Percentiles rank a stretch among this genome's conserved stretches.
phyloP scores from a whole-genome alignment of 2,113 vertebrate species.

The Pogona vitticeps region DNA sequence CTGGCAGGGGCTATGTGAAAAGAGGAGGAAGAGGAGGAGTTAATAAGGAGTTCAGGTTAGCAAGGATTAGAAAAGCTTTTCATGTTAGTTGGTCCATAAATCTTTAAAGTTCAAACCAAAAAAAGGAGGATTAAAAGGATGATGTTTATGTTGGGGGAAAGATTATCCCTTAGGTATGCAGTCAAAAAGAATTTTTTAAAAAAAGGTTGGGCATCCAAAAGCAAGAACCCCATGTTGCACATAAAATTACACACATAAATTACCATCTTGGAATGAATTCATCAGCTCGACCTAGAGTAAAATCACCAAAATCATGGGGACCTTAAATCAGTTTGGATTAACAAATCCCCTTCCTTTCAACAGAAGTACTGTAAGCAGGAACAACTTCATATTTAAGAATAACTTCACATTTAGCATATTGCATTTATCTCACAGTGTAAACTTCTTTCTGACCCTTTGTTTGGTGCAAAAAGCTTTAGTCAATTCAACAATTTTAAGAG shows the following conservation, averaged over 20 bases:
- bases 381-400: too few relatives aligned
- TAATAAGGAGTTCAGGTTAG: conserved; percentile 77
- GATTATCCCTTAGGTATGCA: conserved; percentile 41
- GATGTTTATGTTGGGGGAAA: conserved; percentile 51
- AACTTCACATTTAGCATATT: neutral
- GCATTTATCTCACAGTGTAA: neutral
- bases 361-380: neutral
- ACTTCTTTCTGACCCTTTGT: neutral
- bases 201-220: neutral
- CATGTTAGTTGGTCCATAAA: conserved; percentile 69
- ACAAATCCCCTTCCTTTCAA: neutral
- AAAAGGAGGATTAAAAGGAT: conserved; percentile 47
- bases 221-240: conserved; percentile 32
- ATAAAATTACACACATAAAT: conserved; percentile 41
- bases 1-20: conserved; percentile 78
- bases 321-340: neutral
- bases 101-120: conserved; percentile 55
- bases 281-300: neutral
- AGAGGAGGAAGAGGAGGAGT: conserved; percentile 79
- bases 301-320: neutral
- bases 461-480: too few relatives aligned
- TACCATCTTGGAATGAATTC: neutral
- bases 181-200: conserved; percentile 40
- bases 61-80: conserved; percentile 71
- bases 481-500: too few relatives aligned